Percentiles rank a stretch among this genome's conserved stretches.
These are phyloP conservation scores for Pseudopleuronectes americanus DNA, from an alignment of 2,797 vertebrate genomes.

Conservation along the genomic window DNA sequence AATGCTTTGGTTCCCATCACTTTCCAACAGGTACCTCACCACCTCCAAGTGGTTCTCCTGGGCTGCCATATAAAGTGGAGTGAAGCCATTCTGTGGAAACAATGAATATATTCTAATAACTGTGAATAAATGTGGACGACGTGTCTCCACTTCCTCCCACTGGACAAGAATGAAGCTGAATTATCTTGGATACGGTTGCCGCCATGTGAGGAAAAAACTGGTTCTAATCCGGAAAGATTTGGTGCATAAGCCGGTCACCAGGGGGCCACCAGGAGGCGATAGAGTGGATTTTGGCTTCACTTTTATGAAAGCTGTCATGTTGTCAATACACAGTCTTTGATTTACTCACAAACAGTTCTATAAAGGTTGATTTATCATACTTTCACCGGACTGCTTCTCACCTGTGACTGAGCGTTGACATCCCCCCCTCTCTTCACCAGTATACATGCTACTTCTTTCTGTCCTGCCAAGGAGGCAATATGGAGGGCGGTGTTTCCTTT, in stretches of 20 bases:
- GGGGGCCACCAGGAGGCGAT: too few species aligned
- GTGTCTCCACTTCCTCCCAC: too few species aligned
- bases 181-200: too few species aligned
- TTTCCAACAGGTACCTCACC: conserved; percentile 94
- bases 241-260: too few species aligned
- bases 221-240: too few species aligned
- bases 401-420: conserved; percentile 97
- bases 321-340: too few species aligned
- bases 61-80: conserved; percentile 97
- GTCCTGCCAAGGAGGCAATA: conserved; percentile 96
- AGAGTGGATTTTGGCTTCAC: too few species aligned
- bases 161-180: too few species aligned
- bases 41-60: conserved; percentile 98
- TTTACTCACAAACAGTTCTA: neutral
- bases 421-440: conserved; percentile 94
- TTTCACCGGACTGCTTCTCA: conserved; percentile 48
- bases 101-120: conserved; percentile 7
- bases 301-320: too few species aligned
- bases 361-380: neutral
- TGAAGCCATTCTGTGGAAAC: conserved; percentile 93
- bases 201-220: too few species aligned
- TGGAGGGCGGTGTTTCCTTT: conserved; percentile 98
- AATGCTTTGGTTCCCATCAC: conserved; percentile 97
- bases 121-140: too few species aligned
- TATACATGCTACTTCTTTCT: conserved; percentile 91